These are phyloP conservation scores for Porites evermanni DNA, from an alignment of 92 coral and sea anemone species.

Conservation along the genomic window DNA sequence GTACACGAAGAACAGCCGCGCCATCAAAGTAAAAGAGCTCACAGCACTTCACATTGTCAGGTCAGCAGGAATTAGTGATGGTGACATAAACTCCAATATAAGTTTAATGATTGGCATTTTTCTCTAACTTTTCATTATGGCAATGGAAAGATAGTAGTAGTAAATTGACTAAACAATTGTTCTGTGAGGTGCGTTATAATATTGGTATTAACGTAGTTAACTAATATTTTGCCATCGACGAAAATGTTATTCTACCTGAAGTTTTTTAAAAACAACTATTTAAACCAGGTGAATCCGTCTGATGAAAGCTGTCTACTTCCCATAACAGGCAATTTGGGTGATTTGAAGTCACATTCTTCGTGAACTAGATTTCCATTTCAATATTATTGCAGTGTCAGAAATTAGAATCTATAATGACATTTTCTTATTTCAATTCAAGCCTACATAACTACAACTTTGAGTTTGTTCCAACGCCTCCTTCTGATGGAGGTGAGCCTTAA, in stretches of 20 bases:
- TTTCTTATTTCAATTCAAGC: conserved; percentile 10
- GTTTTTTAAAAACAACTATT: too few species aligned
- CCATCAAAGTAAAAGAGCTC: conserved; percentile 29
- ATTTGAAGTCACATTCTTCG: conserved; percentile 22
- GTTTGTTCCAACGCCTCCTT: conserved; percentile 62
- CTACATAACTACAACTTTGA: conserved; percentile 57
- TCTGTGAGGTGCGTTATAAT: conserved; percentile 18
- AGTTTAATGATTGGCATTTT: too few species aligned
- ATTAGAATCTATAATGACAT: conserved; percentile 41
- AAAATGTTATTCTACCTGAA: not conserved
- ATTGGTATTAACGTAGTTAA: conserved; percentile 3
- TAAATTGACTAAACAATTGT: conserved; percentile 9
- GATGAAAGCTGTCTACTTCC: too few species aligned
- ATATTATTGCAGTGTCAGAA: conserved; percentile 47
- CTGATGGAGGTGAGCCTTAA: conserved; percentile 61
- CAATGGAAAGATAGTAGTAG: not conserved
- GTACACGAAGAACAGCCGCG: conserved; percentile 14
- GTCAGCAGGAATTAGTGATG: conserved; percentile 30
- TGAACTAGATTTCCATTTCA: conserved; percentile 45
- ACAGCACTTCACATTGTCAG: conserved; percentile 13
- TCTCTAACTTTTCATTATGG: not conserved
- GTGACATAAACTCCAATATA: not conserved
- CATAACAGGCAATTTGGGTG: too few species aligned
- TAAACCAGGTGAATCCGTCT: too few species aligned
- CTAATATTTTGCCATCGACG: conserved; percentile 14